Conservation (phyloP, 2,797 vertebrate species). For the Myoxocephalus aenaeus region DNA sequence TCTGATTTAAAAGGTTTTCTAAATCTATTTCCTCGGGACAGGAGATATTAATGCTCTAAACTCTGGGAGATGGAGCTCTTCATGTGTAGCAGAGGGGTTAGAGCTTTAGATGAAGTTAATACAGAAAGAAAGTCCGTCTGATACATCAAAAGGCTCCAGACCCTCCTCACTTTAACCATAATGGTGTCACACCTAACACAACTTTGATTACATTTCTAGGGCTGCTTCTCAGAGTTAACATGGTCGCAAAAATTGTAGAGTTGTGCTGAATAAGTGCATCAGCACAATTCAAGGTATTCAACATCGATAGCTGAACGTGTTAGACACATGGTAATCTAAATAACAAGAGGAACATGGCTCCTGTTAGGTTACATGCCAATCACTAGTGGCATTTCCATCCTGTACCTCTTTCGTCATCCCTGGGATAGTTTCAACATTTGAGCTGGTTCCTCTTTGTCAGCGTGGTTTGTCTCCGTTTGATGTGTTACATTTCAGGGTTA, state of each 20-base stretch:
- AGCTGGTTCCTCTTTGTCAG: background rate
- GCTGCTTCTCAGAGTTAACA: background rate
- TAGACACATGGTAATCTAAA: too few species aligned
- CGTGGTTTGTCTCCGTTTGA: background rate
- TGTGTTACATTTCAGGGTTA: background rate
- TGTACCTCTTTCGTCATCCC: background rate
- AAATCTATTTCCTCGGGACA: slow-evolving; percentile 40
- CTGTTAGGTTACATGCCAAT: too few species aligned
- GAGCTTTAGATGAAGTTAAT: slow-evolving; percentile 27
- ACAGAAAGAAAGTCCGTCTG: slow-evolving; percentile 22
- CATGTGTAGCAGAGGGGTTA: background rate
- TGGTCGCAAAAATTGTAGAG: too few species aligned
- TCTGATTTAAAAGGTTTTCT: slow-evolving; percentile 11
- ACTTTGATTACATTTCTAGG: background rate
- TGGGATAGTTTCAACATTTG: background rate
- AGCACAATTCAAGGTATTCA: too few species aligned
- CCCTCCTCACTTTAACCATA: background rate
- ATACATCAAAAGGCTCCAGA: background rate
- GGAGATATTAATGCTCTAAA: slow-evolving; percentile 17
- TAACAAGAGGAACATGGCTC: too few species aligned
- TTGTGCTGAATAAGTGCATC: too few species aligned
- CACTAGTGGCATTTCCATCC: too few species aligned
- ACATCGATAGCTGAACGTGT: too few species aligned
- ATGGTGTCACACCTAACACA: background rate
- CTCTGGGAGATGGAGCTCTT: background rate